phyloP scores from a whole-genome alignment of 2,888 invertebrate species.

The Melipona beecheii region DNA sequence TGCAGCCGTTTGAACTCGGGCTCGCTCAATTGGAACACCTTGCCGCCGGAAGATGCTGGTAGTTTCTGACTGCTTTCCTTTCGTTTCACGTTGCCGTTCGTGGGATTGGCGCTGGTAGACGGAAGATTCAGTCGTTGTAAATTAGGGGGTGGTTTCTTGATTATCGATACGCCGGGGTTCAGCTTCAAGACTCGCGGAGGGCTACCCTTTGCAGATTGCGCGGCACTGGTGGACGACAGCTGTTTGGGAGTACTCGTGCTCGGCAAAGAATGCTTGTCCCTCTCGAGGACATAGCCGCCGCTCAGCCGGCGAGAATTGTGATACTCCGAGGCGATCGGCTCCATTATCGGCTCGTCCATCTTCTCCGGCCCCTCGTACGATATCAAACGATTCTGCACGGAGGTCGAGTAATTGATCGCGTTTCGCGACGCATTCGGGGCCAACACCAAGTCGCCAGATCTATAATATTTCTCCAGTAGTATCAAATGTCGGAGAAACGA shows the following conservation, averaged over 20 bases:
- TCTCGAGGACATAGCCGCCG: slow-evolving; percentile 80
- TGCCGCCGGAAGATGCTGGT: slow-evolving; percentile 91
- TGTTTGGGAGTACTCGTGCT: slow-evolving; percentile 61
- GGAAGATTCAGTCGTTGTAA: slow-evolving; percentile 78
- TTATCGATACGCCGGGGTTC: slow-evolving; percentile 81
- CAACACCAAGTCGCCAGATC: slow-evolving; percentile 91
- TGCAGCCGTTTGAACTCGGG: slow-evolving; percentile 90
- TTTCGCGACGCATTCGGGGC: slow-evolving; percentile 90
- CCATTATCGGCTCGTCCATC: slow-evolving; percentile 80
- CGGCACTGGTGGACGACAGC: slow-evolving; percentile 36
- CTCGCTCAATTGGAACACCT: slow-evolving; percentile 91
- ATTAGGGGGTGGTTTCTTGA: slow-evolving; percentile 82
- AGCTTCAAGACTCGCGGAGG: slow-evolving; percentile 76
- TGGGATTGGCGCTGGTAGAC: slow-evolving; percentile 66
- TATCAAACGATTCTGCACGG: slow-evolving; percentile 91
- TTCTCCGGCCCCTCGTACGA: slow-evolving; percentile 88
- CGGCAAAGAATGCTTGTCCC: slow-evolving; percentile 70
- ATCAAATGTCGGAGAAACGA: slow-evolving; percentile 93
- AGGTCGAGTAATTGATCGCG: slow-evolving; percentile 91
- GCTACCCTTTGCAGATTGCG: slow-evolving; percentile 56
- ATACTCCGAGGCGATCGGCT: slow-evolving; percentile 77
- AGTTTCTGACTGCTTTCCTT: slow-evolving; percentile 85
- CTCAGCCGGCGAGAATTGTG: slow-evolving; percentile 78
- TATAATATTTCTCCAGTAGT: slow-evolving; percentile 92
- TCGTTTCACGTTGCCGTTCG: slow-evolving; percentile 73